Conservation (phyloP, 2,113 vertebrate species). For the Platycercus adscitus region DNA sequence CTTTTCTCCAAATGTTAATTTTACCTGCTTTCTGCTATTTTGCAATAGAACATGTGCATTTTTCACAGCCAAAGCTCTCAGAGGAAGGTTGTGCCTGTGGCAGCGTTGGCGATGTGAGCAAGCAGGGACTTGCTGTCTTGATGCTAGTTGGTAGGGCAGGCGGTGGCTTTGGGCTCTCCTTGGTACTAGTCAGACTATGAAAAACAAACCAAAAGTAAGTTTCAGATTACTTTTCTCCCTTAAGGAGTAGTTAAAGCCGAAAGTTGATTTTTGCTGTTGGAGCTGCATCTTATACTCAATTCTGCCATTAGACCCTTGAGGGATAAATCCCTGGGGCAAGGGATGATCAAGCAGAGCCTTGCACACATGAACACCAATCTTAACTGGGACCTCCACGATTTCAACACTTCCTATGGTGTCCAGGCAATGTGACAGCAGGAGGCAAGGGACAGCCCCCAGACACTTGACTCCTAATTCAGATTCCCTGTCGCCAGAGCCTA, state of each 20-base stretch:
- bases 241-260: not conserved
- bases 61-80: constrained; percentile 8
- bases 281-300: not conserved
- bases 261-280: not conserved
- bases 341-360: not conserved
- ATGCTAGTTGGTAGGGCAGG: constrained; percentile 1
- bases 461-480: not conserved
- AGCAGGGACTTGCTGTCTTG: constrained; percentile 32
- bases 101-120: not conserved
- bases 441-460: not conserved
- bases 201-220: not conserved
- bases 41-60: not conserved
- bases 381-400: not conserved
- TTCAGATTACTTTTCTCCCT: not conserved
- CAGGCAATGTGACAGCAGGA: not conserved
- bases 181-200: constrained; percentile 58
- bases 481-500: not conserved
- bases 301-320: not conserved
- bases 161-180: constrained; percentile 55
- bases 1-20: constrained; percentile 49
- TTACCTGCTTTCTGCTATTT: constrained; percentile 42
- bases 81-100: constrained; percentile 12
- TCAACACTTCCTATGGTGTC: not conserved
- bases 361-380: not conserved
- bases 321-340: not conserved